Conservation (phyloP, 2,797 vertebrate genomes). For the Hippopotamyrus pictus region DNA sequence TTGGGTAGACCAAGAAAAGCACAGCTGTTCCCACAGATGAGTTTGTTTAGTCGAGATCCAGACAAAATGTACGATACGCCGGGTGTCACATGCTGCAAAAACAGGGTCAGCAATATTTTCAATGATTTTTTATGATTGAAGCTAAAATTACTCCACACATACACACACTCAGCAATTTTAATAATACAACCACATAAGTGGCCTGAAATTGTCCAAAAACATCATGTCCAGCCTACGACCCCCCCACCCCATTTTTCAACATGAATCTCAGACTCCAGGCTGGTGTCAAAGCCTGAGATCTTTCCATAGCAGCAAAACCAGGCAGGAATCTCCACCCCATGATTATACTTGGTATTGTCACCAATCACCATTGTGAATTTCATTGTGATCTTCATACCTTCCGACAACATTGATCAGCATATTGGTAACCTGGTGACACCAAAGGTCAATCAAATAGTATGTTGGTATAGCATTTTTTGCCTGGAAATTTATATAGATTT, state of each 20-base stretch:
- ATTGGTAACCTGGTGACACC: not conserved
- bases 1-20: conserved; percentile 48
- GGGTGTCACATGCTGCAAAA: not conserved
- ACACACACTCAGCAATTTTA: not conserved
- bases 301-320: conserved; percentile 31
- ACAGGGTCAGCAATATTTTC: not conserved
- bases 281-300: conserved; percentile 28
- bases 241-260: not conserved
- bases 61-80: conserved; percentile 29
- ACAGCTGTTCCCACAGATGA: conserved; percentile 56
- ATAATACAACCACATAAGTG: not conserved
- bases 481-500: not conserved
- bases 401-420: not conserved
- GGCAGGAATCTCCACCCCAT: conserved; percentile 41
- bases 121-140: not conserved
- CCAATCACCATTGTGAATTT: not conserved
- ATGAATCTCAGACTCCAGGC: not conserved
- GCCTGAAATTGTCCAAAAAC: not conserved
- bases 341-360: not conserved
- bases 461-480: not conserved
- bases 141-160: not conserved
- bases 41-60: conserved; percentile 52
- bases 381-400: not conserved
- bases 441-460: not conserved
- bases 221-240: not conserved